Percentiles rank a stretch among this genome's conserved stretches.
These are phyloP conservation scores for Portevinia maculata DNA, from an alignment of 2,888 invertebrate genomes.

Conservation along the genomic window DNA sequence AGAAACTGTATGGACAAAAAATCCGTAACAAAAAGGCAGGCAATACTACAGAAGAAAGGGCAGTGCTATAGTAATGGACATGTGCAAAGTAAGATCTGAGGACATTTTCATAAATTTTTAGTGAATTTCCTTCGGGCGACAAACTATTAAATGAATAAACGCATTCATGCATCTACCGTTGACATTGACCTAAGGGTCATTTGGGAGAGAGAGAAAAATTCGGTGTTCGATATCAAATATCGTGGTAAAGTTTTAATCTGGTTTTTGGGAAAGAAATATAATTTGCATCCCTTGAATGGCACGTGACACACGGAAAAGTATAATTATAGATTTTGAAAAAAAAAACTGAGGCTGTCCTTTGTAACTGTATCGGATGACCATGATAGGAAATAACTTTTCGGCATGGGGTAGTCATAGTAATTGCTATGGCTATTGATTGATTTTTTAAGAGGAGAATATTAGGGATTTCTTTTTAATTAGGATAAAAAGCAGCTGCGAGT, in stretches of 20 bases:
- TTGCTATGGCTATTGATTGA: conserved; percentile 49
- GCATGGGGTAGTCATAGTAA: conserved; percentile 44
- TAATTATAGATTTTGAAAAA: conserved; percentile 66
- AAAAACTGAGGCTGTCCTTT: conserved; percentile 30
- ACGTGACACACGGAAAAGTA: conserved; percentile 65
- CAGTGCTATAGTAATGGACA: conserved; percentile 49
- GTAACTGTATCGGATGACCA: conserved; percentile 72
- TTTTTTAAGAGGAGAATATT: conserved; percentile 62
- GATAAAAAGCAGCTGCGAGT: conserved; percentile 63
- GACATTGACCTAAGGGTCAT: conserved; percentile 71
- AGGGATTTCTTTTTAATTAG: conserved; percentile 53
- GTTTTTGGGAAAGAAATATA: conserved; percentile 59
- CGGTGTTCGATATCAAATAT: conserved; percentile 60
- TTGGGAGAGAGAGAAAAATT: conserved; percentile 23
- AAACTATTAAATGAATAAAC: conserved; percentile 40
- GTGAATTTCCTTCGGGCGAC: conserved; percentile 29
- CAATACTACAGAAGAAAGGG: conserved; percentile 32
- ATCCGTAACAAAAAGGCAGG: conserved; percentile 56
- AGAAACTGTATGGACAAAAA: conserved; percentile 21
- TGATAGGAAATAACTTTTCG: conserved; percentile 51
- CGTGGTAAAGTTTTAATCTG: conserved; percentile 63
- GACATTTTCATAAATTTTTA: conserved; percentile 63
- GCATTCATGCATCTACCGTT: conserved; percentile 68
- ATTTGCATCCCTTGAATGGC: conserved; percentile 72
- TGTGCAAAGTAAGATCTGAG: conserved; percentile 60